Percentiles rank a stretch among this genome's conserved stretches.
Evolutionary conservation across 2,113 vertebrate species (phyloP).

Genomic region (Mustelus asterias): DNA sequence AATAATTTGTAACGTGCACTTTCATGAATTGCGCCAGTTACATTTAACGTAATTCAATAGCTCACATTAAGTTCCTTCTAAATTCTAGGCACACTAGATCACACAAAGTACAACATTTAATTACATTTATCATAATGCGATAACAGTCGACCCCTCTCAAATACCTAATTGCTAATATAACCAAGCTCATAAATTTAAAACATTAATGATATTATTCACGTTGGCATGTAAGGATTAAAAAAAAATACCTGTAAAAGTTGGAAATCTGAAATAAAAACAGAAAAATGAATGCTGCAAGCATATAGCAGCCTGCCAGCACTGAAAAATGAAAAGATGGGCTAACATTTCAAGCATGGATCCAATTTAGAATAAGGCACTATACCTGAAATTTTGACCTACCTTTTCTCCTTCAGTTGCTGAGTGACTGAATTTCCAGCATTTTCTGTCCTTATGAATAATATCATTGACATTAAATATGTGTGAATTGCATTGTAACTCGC

Average conservation of each 20-base stretch:
- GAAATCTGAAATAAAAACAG: not conserved
- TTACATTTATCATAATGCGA: not conserved
- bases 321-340: not conserved
- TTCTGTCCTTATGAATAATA: slow-evolving; percentile 10
- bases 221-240: not conserved
- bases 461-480: slow-evolving; percentile 17
- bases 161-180: not conserved
- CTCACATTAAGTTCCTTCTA: not conserved
- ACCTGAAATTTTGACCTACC: not conserved
- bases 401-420: slow-evolving; percentile 14
- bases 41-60: not conserved
- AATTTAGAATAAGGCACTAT: not conserved
- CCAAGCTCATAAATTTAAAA: not conserved
- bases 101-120: not conserved
- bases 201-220: not conserved
- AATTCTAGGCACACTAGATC: not conserved
- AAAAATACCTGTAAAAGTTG: not conserved
- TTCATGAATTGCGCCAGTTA: not conserved
- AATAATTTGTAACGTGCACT: not conserved
- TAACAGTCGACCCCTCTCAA: not conserved
- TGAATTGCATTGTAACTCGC: slow-evolving; percentile 21
- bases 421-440: not conserved
- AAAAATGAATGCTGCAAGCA: not conserved
- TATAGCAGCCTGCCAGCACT: not conserved
- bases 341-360: not conserved